These are phyloP conservation scores for Poliocrania exsul DNA, from an alignment of 2,797 vertebrate genomes.

Conservation along the genomic window DNA sequence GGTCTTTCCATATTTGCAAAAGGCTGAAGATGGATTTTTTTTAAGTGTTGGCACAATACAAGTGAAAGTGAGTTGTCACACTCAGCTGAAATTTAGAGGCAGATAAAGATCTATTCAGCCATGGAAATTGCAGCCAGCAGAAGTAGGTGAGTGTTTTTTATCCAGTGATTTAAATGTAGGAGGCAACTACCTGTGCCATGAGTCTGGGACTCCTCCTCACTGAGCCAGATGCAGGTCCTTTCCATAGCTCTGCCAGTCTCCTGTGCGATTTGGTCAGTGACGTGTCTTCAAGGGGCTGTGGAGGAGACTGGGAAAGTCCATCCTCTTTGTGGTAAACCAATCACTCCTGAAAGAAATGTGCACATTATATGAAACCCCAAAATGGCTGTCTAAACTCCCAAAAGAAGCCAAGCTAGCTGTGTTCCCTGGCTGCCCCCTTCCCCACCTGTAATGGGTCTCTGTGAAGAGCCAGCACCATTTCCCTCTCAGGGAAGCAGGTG, in stretches of 20 bases:
- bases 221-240: background rate
- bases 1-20: background rate
- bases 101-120: background rate
- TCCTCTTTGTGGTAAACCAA: background rate
- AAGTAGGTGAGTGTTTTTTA: background rate
- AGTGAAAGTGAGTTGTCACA: background rate
- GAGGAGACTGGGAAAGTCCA: background rate
- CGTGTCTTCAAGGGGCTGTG: fast-evolving
- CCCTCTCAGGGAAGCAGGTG: background rate
- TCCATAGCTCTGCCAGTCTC: fast-evolving
- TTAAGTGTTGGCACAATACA: background rate
- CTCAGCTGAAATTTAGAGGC: background rate
- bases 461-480: background rate
- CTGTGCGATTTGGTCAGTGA: fast-evolving
- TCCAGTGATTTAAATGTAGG: background rate
- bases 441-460: fast-evolving
- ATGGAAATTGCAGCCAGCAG: background rate
- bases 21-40: background rate
- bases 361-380: fast-evolving
- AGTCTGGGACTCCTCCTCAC: background rate
- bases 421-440: background rate
- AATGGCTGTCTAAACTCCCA: too few species aligned
- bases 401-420: background rate
- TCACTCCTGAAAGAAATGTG: background rate
- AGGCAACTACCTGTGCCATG: background rate